Percentiles rank a stretch among this genome's conserved stretches.
phyloP scores from a whole-genome alignment of 2,888 invertebrate species.

The Abscondita cerata region DNA sequence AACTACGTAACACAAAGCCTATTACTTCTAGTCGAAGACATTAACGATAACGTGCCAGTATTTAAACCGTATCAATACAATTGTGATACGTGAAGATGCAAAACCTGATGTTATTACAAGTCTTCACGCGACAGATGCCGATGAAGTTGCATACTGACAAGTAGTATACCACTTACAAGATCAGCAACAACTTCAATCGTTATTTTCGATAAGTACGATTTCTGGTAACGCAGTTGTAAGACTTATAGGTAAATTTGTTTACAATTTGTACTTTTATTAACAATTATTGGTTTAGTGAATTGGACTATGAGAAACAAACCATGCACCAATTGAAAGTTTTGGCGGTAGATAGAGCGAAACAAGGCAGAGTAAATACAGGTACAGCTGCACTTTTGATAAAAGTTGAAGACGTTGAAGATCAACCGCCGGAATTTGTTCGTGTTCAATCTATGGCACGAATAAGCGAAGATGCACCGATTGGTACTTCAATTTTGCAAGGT shows the following conservation, averaged over 20 bases:
- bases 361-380: slow-evolving; percentile 84
- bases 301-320: slow-evolving; percentile 88
- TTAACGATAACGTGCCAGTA: slow-evolving; percentile 89
- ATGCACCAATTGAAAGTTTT: slow-evolving; percentile 84
- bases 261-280: too few relatives aligned
- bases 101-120: slow-evolving; percentile 76
- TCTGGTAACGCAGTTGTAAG: slow-evolving; percentile 86
- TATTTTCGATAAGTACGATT: slow-evolving; percentile 81
- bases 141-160: slow-evolving; percentile 93
- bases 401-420: slow-evolving; percentile 89
- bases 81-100: slow-evolving; percentile 82
- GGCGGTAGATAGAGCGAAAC: slow-evolving; percentile 85
- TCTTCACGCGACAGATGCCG: slow-evolving; percentile 87
- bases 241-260: slow-evolving; percentile 66
- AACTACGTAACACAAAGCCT: slow-evolving; percentile 91
- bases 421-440: slow-evolving; percentile 88
- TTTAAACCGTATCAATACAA: slow-evolving; percentile 86
- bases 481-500: slow-evolving; percentile 86
- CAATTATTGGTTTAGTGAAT: slow-evolving; percentile 52
- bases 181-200: slow-evolving; percentile 70
- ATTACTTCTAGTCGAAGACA: slow-evolving; percentile 86
- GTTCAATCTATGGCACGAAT: slow-evolving; percentile 88
- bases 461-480: slow-evolving; percentile 83
- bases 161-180: slow-evolving; percentile 82
- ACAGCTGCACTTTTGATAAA: slow-evolving; percentile 88